Conservation (phyloP, 2,888 invertebrate genomes). For the Netelia melanura region DNA sequence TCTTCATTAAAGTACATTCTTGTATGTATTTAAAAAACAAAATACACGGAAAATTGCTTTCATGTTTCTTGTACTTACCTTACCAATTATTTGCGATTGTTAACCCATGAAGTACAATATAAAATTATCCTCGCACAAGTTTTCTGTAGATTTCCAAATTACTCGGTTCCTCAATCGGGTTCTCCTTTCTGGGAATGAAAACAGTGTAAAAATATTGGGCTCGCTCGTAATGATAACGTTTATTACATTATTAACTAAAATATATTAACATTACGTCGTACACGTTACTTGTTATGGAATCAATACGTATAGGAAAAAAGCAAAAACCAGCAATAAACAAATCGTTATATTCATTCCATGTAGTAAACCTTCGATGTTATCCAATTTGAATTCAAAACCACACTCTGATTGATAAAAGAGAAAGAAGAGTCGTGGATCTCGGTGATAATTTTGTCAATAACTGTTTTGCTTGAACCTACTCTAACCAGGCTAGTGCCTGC, state of each 20-base stretch:
- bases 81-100: background rate
- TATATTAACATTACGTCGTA: background rate
- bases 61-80: background rate
- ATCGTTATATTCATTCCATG: too few relatives aligned
- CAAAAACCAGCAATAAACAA: too few relatives aligned
- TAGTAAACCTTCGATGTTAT: too few relatives aligned
- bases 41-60: background rate
- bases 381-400: too few relatives aligned
- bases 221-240: background rate
- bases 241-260: background rate
- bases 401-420: too few relatives aligned
- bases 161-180: background rate
- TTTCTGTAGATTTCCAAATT: background rate
- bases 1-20: too few relatives aligned
- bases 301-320: too few relatives aligned
- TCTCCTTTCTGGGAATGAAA: conserved; percentile 2
- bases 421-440: too few relatives aligned
- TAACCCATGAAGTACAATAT: background rate
- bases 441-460: background rate
- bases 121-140: background rate
- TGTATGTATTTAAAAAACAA: background rate
- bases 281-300: too few relatives aligned
- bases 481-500: too few relatives aligned
- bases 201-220: background rate
- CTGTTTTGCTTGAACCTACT: background rate